Base-by-base conservation (phyloP, 2,888 invertebrate species). In the Apotomis capreana region DNA sequence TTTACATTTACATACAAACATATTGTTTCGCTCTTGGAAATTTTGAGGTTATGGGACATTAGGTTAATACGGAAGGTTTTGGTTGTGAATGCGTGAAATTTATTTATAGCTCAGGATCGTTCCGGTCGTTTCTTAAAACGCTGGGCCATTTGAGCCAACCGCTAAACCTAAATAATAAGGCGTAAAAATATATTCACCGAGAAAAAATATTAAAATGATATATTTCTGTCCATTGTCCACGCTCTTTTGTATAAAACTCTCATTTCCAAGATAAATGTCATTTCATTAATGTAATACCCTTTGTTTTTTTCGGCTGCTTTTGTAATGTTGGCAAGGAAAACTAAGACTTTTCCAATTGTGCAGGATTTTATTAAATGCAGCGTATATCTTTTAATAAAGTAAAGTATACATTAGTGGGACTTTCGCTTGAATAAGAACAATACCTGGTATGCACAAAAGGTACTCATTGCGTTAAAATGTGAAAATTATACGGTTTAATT, bases 171-270 rank as follows among this genome's bases (percentile, higher is more conserved):
- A 67, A 58, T 58, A 67, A 58, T 67, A 67, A 67, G 67, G 67
- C 67, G 67, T 67, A 65, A 67, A 67, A 67, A 67, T 58, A 26
- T 57, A 65, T 67, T 58, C 58, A n/a, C 15, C 49, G 13, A 36
- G 49, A 67, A 67, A 58, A 67, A 67, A 67, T 67, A 67, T 67
- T 46, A 67, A 67, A 58, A 58, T 67, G 65, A 67, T 67, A 67
- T 67, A 67, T 67, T 67, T 13, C 10, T 58, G 67, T 37, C 67
- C 67, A 67, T 67, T 67, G 67, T 67, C 58, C 58, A 58, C 57
- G 49, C 58, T 58, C 58, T 37, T 67, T 67, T 67, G 67, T 67
- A 67, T 67, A 49, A 67, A 67, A 44, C 67, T 67, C 58, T 67
- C 58, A 67, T 67, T 67, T n/a, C 4, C 26, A 37, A 36, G 58